A percentile compares a stretch with the other conserved stretches of the same genome.
phyloP scores from a whole-genome alignment of 1,140 invertebrate species.

The Dysdera silvatica region DNA sequence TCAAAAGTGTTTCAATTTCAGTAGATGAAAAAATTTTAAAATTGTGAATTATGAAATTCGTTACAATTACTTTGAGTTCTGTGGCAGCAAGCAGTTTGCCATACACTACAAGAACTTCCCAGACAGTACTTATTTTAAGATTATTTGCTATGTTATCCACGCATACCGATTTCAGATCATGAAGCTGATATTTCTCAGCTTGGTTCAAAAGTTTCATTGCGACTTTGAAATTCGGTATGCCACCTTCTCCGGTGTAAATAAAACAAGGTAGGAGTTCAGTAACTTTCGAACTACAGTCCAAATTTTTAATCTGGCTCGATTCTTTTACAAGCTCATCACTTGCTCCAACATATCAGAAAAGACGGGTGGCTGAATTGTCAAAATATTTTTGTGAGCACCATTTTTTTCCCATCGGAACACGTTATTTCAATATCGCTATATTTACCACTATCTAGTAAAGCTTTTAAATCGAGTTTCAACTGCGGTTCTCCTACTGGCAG shows the following conservation, averaged over 20 bases:
- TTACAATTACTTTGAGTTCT: not conserved
- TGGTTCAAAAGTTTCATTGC: conserved; percentile 11
- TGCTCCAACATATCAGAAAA: conserved; percentile 41
- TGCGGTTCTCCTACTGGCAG: not conserved
- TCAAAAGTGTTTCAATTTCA: not conserved
- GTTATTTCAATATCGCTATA: not conserved
- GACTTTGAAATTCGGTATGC: not conserved
- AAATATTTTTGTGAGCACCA: conserved; percentile 40
- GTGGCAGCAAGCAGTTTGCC: not conserved
- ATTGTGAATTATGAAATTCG: not conserved
- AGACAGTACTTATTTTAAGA: not conserved
- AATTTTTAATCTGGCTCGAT: not conserved
- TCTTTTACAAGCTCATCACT: not conserved
- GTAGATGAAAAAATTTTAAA: not conserved
- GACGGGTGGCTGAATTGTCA: conserved; percentile 42
- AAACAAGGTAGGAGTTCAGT: not conserved
- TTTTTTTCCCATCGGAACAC: not conserved
- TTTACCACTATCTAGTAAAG: not conserved
- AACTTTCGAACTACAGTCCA: not conserved
- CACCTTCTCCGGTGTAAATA: not conserved
- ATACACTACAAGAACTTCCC: not conserved
- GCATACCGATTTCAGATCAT: not conserved
- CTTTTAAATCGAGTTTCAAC: not conserved
- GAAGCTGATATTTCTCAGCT: conserved; percentile 25
- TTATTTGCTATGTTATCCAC: not conserved